phyloP scores from a whole-genome alignment of 2,113 vertebrate genomes.

The Callopanchax toddi region DNA sequence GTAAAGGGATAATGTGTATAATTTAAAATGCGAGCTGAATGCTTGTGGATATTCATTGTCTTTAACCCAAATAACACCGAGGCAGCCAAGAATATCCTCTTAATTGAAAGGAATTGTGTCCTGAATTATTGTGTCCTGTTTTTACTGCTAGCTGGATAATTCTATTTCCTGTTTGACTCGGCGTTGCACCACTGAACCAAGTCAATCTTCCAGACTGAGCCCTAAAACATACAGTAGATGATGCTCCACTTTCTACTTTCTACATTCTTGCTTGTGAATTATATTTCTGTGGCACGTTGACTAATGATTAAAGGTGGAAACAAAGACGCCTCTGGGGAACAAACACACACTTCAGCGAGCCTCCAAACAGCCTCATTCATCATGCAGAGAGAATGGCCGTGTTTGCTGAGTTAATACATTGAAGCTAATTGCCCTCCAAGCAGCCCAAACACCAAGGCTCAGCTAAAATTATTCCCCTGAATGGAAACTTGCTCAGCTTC shows the following conservation, averaged over 20 bases:
- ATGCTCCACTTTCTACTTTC: constrained; percentile 56
- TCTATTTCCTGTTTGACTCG: constrained; percentile 39
- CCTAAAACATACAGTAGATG: constrained; percentile 42
- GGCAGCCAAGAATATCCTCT: constrained; percentile 51
- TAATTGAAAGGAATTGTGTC: constrained; percentile 61
- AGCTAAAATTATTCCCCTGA: constrained; percentile 75
- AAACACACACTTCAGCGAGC: constrained; percentile 74
- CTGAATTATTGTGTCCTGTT: constrained; percentile 47
- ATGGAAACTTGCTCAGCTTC: constrained; percentile 68
- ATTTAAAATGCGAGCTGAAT: constrained; percentile 62
- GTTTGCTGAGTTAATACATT: constrained; percentile 81
- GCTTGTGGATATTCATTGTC: constrained; percentile 51
- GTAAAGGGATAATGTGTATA: constrained; percentile 69
- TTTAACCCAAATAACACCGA: constrained; percentile 62
- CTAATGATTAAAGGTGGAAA: constrained; percentile 79
- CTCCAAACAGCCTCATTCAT: constrained; percentile 78
- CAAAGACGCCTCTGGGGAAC: constrained; percentile 75
- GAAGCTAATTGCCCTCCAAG: constrained; percentile 79
- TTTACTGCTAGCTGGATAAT: constrained; percentile 22
- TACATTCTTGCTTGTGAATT: constrained; percentile 65
- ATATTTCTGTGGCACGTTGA: constrained; percentile 74
- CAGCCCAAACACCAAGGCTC: constrained; percentile 73
- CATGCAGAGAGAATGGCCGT: constrained; percentile 71
- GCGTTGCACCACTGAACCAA: constrained; percentile 41
- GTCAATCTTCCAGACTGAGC: constrained; percentile 47